These are phyloP conservation scores for Sterrhoptilus dennistouni DNA, from an alignment of 2,113 vertebrate genomes.

Conservation along the genomic window DNA sequence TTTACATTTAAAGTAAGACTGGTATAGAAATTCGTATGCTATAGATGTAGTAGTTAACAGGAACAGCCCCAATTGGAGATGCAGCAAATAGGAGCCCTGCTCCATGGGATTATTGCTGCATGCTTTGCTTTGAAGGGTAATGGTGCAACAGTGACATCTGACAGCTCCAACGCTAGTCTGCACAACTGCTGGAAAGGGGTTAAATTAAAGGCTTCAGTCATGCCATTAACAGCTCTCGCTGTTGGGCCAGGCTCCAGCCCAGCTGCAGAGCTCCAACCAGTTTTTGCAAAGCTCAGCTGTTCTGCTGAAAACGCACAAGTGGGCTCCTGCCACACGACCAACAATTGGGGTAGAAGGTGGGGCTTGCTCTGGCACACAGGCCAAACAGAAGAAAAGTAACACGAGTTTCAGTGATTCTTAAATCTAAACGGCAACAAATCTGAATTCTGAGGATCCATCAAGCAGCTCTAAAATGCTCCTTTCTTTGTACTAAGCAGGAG, in stretches of 20 bases:
- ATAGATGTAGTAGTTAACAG: not conserved
- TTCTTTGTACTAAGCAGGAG: not conserved
- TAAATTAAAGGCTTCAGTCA: slow-evolving; percentile 22
- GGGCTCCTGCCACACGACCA: not conserved
- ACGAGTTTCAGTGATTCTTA: not conserved
- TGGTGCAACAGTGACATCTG: not conserved
- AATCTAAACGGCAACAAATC: not conserved
- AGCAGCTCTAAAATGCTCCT: not conserved
- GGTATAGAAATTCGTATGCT: not conserved
- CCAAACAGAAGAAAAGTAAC: not conserved
- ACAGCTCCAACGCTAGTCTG: not conserved
- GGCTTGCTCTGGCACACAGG: not conserved
- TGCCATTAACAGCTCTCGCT: not conserved
- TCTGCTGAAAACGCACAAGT: not conserved
- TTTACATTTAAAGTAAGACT: not conserved
- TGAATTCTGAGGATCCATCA: not conserved
- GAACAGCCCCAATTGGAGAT: not conserved
- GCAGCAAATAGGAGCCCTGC: not conserved
- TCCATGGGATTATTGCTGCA: not conserved
- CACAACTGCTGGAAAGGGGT: not conserved
- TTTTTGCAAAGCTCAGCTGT: not conserved
- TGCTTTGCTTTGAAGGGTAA: not conserved
- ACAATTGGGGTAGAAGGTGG: not conserved
- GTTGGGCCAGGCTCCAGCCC: not conserved
- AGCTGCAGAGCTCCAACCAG: not conserved